Conservation (phyloP, 2,113 vertebrate genomes). For the Bombycilla garrulus region DNA sequence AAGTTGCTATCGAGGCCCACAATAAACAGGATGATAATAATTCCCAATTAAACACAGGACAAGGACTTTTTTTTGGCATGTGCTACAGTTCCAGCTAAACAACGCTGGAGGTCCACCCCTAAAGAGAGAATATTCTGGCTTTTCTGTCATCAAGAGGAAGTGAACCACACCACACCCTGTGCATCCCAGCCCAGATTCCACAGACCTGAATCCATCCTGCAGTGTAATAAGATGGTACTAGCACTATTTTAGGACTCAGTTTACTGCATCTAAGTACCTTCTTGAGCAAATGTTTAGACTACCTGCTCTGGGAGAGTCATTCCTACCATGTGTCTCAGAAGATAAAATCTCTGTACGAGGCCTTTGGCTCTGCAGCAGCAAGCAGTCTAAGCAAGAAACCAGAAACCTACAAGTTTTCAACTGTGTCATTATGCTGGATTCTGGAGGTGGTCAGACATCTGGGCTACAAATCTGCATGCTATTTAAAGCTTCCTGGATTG, state of each 20-base stretch:
- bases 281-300: not conserved
- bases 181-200: not conserved
- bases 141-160: conserved; percentile 13
- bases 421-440: not conserved
- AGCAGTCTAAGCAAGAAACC: not conserved
- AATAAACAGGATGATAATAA: not conserved
- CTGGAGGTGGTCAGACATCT: not conserved
- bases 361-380: not conserved
- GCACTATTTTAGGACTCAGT: not conserved
- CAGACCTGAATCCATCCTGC: not conserved
- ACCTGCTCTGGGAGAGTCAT: not conserved
- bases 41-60: not conserved
- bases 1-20: not conserved
- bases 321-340: not conserved
- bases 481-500: not conserved
- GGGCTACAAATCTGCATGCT: not conserved
- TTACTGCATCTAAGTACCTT: not conserved
- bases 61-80: not conserved
- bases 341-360: not conserved
- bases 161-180: not conserved
- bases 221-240: not conserved
- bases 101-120: not conserved
- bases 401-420: not conserved
- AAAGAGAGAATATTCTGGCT: not conserved
- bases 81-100: not conserved